A percentile compares a stretch with the other conserved stretches of the same genome.
These are phyloP conservation scores for Sitta carolinensis DNA, from an alignment of 2,797 vertebrate species.

Conservation along the genomic window DNA sequence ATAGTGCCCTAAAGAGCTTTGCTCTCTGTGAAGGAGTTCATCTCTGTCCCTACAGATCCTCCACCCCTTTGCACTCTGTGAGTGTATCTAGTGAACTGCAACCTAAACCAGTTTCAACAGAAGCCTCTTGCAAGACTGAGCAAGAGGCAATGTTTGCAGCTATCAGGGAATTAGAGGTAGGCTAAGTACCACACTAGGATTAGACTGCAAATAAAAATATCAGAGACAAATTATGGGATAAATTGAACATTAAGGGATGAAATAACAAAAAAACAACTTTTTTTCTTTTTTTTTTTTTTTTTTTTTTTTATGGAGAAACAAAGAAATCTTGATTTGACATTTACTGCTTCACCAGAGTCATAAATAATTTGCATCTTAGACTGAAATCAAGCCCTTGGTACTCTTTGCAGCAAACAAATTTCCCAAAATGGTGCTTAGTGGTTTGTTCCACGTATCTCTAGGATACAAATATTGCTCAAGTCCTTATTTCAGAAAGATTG, in stretches of 20 bases:
- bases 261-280: fast-evolving
- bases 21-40: background rate
- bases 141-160: background rate
- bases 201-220: background rate
- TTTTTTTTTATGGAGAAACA: background rate
- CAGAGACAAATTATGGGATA: background rate
- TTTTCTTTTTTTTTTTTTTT: background rate
- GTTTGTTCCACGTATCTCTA: background rate
- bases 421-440: background rate
- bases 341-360: background rate
- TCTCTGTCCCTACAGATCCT: background rate
- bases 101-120: background rate
- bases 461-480: background rate
- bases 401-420: fast-evolving
- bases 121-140: background rate
- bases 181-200: background rate
- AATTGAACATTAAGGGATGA: background rate
- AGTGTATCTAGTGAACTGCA: background rate
- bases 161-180: background rate
- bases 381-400: background rate
- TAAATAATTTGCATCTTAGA: background rate
- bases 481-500: background rate
- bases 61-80: background rate
- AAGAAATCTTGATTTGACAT: background rate
- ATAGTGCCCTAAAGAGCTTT: background rate